Conservation (phyloP, 2,888 invertebrate species). For the Onthophagus sagittarius region DNA sequence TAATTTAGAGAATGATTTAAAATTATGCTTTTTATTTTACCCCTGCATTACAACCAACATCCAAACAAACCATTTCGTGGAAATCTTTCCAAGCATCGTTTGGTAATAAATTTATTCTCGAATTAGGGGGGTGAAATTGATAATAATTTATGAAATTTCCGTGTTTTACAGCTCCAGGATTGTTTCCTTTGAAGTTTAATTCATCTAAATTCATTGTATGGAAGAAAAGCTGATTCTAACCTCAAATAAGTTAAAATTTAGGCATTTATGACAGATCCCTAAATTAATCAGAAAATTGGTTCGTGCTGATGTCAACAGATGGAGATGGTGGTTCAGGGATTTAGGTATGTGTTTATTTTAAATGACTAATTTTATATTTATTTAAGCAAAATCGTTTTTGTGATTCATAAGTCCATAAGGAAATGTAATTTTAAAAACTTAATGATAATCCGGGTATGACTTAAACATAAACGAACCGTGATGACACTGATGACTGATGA, state of each 20-base stretch:
- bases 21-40: conserved; percentile 49
- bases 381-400: no score
- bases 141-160: conserved; percentile 90
- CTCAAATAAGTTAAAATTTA: background rate
- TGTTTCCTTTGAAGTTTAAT: conserved; percentile 52
- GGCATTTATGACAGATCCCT: background rate
- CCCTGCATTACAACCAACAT: conserved; percentile 79
- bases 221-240: background rate
- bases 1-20: background rate
- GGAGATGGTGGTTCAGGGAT: background rate
- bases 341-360: no score
- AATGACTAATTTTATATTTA: no score
- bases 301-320: background rate
- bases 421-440: background rate
- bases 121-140: conserved; percentile 68
- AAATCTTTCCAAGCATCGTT: conserved; percentile 47
- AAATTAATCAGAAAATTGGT: background rate
- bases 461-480: background rate
- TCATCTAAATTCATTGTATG: conserved; percentile 14
- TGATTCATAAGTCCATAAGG: background rate
- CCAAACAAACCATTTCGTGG: conserved; percentile 55
- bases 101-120: conserved; percentile 63
- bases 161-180: conserved; percentile 74
- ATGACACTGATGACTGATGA: conserved; percentile 11
- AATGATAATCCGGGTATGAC: background rate